These are phyloP conservation scores for Amblyteles armatorius DNA, from an alignment of 2,888 invertebrate genomes.

Conservation along the genomic window DNA sequence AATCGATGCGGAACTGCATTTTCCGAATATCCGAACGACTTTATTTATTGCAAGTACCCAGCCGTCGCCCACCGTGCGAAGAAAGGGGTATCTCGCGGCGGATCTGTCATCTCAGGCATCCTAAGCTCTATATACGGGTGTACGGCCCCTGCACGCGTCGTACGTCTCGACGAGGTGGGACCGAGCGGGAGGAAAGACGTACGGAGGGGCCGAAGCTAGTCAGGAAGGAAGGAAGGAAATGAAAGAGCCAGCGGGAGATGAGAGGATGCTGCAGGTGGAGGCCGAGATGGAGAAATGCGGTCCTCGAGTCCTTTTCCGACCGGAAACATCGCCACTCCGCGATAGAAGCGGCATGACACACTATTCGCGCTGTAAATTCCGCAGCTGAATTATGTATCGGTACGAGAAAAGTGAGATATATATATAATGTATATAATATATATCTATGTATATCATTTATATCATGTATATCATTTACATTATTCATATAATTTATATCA, in stretches of 20 bases:
- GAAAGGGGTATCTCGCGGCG: background rate
- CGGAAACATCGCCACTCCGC: constrained; percentile 51
- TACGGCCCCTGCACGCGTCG: background rate
- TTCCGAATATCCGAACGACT: constrained; percentile 49
- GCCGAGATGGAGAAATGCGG: constrained; percentile 21
- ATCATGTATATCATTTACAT: too few relatives aligned
- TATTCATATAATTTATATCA: too few relatives aligned
- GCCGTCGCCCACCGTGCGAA: background rate
- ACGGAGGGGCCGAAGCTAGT: constrained; percentile 17
- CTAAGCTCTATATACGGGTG: background rate
- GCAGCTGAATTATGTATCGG: constrained; percentile 60
- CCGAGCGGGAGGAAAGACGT: constrained; percentile 27
- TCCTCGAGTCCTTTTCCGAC: constrained; percentile 43
- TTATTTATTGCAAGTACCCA: constrained; percentile 44
- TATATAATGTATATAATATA: background rate
- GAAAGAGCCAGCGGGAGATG: constrained; percentile 33
- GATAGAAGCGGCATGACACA: constrained; percentile 32
- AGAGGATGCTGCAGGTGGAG: constrained; percentile 3
- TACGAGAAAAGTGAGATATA: constrained; percentile 30
- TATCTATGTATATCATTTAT: too few relatives aligned
- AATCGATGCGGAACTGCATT: constrained; percentile 61
- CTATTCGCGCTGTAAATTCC: constrained; percentile 51
- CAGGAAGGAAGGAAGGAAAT: constrained; percentile 55
- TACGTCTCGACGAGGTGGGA: constrained; percentile 15
- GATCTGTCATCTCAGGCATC: constrained; percentile 27